phyloP scores from a whole-genome alignment of 2,113 vertebrate species.

The Centropus bengalensis region DNA sequence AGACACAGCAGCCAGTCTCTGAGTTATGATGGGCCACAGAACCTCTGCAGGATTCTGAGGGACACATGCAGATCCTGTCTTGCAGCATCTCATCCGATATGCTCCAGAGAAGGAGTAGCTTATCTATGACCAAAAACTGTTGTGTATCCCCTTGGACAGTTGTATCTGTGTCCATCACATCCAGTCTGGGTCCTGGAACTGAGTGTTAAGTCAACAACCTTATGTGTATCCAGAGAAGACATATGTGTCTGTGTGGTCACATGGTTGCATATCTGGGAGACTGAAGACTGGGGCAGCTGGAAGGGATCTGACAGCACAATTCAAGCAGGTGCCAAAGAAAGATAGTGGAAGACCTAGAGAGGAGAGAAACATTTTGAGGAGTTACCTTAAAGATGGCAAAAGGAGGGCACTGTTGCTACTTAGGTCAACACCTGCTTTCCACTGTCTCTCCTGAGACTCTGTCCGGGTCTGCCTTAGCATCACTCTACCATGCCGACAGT shows the following conservation, averaged over 20 bases:
- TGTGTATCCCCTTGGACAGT: not conserved
- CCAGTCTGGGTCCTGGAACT: not conserved
- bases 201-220: not conserved
- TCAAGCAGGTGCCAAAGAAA: not conserved
- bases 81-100: not conserved
- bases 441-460: not conserved
- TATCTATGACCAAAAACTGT: not conserved
- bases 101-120: not conserved
- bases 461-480: not conserved
- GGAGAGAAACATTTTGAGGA: not conserved
- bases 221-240: not conserved
- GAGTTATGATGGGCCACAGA: accelerated
- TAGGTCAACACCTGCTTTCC: not conserved
- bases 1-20: not conserved
- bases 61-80: accelerated
- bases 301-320: not conserved
- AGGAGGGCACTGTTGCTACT: not conserved
- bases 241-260: not conserved
- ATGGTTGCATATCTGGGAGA: not conserved
- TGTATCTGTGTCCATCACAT: not conserved
- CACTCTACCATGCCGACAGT: not conserved
- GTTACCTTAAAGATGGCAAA: not conserved
- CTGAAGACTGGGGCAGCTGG: not conserved
- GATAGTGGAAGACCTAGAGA: not conserved
- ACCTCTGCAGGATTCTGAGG: not conserved